Conservation (phyloP, 2,888 invertebrate species). For the Ormia ochracea region DNA sequence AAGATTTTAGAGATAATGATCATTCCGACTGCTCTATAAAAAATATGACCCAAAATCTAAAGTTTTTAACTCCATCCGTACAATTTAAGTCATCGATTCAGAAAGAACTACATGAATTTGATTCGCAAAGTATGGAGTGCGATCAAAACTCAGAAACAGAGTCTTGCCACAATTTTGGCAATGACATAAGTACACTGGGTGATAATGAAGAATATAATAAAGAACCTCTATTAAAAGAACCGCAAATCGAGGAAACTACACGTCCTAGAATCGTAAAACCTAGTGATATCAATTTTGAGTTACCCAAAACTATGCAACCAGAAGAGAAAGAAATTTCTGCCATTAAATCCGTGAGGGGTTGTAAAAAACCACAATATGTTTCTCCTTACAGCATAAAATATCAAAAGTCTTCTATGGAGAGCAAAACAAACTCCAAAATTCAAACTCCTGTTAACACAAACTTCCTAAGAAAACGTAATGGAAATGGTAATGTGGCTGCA, state of each 20-base stretch:
- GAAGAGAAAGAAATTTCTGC: constrained; percentile 57
- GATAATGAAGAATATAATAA: constrained; percentile 36
- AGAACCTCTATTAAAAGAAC: constrained; percentile 22
- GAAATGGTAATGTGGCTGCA: constrained; percentile 20
- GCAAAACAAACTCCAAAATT: constrained; percentile 55
- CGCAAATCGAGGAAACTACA: neutral
- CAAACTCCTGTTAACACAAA: constrained; percentile 57
- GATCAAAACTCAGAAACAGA: constrained; percentile 81
- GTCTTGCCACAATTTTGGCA: constrained; percentile 74
- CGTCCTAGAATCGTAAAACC: constrained; percentile 61
- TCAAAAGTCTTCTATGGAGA: constrained; percentile 65
- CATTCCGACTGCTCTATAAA: constrained; percentile 69
- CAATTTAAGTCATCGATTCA: constrained; percentile 66
- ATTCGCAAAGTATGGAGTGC: constrained; percentile 78
- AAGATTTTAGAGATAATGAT: constrained; percentile 67
- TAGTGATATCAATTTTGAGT: constrained; percentile 76
- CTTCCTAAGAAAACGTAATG: constrained; percentile 52
- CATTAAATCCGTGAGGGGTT: constrained; percentile 73
- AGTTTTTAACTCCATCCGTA: constrained; percentile 67
- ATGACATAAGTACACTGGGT: constrained; percentile 64
- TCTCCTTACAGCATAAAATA: constrained; percentile 79
- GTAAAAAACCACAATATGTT: constrained; percentile 82
- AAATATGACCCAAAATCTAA: constrained; percentile 73
- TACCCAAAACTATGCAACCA: constrained; percentile 76
- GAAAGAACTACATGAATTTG: constrained; percentile 64